Conservation (phyloP, 2,113 vertebrate species). For the Arothron firmamentum region DNA sequence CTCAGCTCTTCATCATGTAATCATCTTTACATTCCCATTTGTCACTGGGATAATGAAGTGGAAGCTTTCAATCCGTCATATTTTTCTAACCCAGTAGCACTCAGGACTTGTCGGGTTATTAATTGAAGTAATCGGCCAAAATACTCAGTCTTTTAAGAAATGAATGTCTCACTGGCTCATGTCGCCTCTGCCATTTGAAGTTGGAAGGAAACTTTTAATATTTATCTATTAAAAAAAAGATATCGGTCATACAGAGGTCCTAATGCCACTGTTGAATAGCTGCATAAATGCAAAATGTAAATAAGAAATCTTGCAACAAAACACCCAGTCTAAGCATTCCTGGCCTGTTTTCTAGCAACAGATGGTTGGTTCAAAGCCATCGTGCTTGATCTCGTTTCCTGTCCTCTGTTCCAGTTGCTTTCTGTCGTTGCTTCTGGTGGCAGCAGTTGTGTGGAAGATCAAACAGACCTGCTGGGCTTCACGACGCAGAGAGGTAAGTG, state of each 20-base stretch:
- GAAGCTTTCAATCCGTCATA: slow-evolving; percentile 62
- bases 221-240: background rate
- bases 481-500: slow-evolving; percentile 92
- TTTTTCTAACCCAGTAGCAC: slow-evolving; percentile 33
- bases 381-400: slow-evolving; percentile 4
- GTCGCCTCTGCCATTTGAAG: background rate
- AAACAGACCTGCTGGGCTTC: slow-evolving; percentile 99
- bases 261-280: too few species aligned
- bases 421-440: slow-evolving; percentile 93
- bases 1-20: slow-evolving; percentile 26
- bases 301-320: background rate
- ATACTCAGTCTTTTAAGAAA: slow-evolving; percentile 40
- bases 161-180: slow-evolving; percentile 15
- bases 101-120: slow-evolving; percentile 53
- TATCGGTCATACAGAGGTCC: background rate
- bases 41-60: slow-evolving; percentile 61
- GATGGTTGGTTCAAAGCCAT: background rate
- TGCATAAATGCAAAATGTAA: too few species aligned
- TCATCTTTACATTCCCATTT: slow-evolving; percentile 33
- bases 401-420: slow-evolving; percentile 84
- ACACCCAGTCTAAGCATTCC: background rate
- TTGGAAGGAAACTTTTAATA: slow-evolving; percentile 10
- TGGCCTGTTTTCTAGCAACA: too few species aligned
- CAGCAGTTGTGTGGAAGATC: slow-evolving; percentile 99
- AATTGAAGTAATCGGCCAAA: slow-evolving; percentile 66